These are phyloP conservation scores for Antitype chi DNA, from an alignment of 2,888 invertebrate genomes.

Conservation along the genomic window DNA sequence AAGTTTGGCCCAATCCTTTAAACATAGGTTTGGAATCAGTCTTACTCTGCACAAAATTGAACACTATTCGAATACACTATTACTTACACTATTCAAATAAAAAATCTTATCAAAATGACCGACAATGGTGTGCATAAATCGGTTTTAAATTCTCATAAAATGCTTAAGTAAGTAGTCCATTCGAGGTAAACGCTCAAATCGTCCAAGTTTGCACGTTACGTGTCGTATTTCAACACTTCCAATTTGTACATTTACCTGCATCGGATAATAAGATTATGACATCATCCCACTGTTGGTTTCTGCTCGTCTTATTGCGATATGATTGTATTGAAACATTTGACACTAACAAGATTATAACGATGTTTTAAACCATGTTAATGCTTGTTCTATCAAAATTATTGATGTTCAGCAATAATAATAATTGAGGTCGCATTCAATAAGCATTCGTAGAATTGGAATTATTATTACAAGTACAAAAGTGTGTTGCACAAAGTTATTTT, in stretches of 20 bases:
- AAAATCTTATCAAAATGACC: background rate
- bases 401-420: slow-evolving; percentile 25
- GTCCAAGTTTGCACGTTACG: slow-evolving; percentile 26
- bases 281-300: slow-evolving; percentile 16
- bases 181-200: slow-evolving; percentile 16
- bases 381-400: slow-evolving; percentile 17
- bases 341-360: slow-evolving; percentile 50
- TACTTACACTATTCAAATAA: background rate
- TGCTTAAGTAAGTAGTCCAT: slow-evolving; percentile 8
- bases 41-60: background rate
- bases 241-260: slow-evolving; percentile 48
- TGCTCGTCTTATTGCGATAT: slow-evolving; percentile 36
- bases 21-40: background rate
- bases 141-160: slow-evolving; percentile 14
- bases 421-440: slow-evolving; percentile 25
- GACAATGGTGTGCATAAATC: background rate
- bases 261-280: slow-evolving; percentile 49
- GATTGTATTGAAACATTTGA: slow-evolving; percentile 36
- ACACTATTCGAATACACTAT: background rate
- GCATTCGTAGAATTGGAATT: slow-evolving; percentile 9
- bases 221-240: slow-evolving; percentile 37
- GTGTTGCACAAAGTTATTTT: slow-evolving; percentile 25
- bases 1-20: background rate
- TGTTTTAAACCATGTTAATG: slow-evolving; percentile 22
- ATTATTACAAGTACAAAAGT: background rate